Evolutionary conservation across 2,797 vertebrate genomes (phyloP).

Genomic region (Uromys caudimaculatus): DNA sequence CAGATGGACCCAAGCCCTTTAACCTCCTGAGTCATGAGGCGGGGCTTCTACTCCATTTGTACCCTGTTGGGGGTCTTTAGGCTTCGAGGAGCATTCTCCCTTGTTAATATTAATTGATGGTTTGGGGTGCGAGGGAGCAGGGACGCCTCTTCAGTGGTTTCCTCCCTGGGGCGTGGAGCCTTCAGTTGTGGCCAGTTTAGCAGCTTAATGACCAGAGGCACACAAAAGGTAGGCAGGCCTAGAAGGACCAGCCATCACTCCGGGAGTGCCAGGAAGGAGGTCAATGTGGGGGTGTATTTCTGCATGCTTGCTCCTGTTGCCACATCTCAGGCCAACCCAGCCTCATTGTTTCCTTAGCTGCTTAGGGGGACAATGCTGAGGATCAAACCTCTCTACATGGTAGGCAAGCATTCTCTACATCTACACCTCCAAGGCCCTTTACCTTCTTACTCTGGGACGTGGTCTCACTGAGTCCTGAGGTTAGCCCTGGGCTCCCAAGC

Average conservation of each 20-base stretch:
- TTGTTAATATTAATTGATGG: slow-evolving; percentile 81
- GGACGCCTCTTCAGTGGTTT: slow-evolving; percentile 74
- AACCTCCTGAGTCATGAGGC: slow-evolving; percentile 72
- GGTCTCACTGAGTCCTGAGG: not conserved
- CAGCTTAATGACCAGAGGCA: slow-evolving; percentile 75
- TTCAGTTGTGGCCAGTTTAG: slow-evolving; percentile 78
- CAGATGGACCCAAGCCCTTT: slow-evolving; percentile 65
- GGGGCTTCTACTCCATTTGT: not conserved
- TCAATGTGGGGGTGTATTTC: slow-evolving; percentile 47
- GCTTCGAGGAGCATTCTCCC: not conserved
- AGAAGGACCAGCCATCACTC: not conserved
- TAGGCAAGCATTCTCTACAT: too few relatives aligned
- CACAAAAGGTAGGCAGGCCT: slow-evolving; percentile 31
- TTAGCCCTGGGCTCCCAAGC: not conserved
- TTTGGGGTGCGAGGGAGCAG: slow-evolving; percentile 58
- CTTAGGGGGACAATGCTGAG: not conserved
- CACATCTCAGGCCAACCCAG: rapidly evolving
- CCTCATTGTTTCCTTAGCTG: too few relatives aligned
- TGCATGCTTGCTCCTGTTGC: not conserved
- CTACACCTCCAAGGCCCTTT: too few relatives aligned
- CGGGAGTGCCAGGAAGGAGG: slow-evolving; percentile 63
- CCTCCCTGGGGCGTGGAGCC: slow-evolving; percentile 72
- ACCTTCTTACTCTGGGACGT: not conserved
- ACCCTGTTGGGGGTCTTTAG: slow-evolving; percentile 59
- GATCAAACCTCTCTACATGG: not conserved